phyloP scores from a whole-genome alignment of 37 sponge, comb jelly and placozoan genomes.

The Haliclona indistincta region DNA sequence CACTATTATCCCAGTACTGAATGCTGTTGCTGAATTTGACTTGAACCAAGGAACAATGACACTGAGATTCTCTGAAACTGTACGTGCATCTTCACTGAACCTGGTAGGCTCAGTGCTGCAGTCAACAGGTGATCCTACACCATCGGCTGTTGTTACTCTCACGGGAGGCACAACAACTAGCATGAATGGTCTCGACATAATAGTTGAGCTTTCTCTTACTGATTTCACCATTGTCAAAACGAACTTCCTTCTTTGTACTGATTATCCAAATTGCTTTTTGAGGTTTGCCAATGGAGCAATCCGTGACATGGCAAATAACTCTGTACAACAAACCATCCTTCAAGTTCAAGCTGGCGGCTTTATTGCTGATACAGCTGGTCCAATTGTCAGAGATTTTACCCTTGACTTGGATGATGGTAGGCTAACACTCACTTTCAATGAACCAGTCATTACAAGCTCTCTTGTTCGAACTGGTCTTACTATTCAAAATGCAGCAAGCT shows the following conservation, averaged over 20 bases:
- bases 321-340: slow-evolving; percentile 6
- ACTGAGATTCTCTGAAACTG: slow-evolving; percentile 81
- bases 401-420: slow-evolving; percentile 74
- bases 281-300: slow-evolving; percentile 41
- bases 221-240: slow-evolving; percentile 47
- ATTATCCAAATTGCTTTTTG: slow-evolving; percentile 60
- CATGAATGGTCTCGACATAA: slow-evolving; percentile 39
- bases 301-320: slow-evolving; percentile 60
- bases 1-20: slow-evolving; percentile 37
- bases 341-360: slow-evolving; percentile 26
- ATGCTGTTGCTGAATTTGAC: slow-evolving; percentile 52
- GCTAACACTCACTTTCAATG: slow-evolving; percentile 74
- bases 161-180: slow-evolving; percentile 60
- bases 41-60: slow-evolving; percentile 58
- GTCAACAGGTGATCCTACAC: slow-evolving; percentile 1
- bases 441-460: slow-evolving; percentile 54
- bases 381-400: slow-evolving; percentile 37
- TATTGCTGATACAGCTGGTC: slow-evolving; percentile 63
- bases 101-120: slow-evolving; percentile 40
- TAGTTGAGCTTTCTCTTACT: slow-evolving; percentile 22
- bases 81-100: slow-evolving; percentile 56
- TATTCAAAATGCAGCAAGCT: slow-evolving; percentile 42
- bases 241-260: slow-evolving; percentile 49
- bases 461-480: slow-evolving; percentile 56
- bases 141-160: neutral